Percentiles rank a stretch among this genome's conserved stretches.
phyloP scores from a whole-genome alignment of 2,888 invertebrate genomes.

The Crepidodera aurea region DNA sequence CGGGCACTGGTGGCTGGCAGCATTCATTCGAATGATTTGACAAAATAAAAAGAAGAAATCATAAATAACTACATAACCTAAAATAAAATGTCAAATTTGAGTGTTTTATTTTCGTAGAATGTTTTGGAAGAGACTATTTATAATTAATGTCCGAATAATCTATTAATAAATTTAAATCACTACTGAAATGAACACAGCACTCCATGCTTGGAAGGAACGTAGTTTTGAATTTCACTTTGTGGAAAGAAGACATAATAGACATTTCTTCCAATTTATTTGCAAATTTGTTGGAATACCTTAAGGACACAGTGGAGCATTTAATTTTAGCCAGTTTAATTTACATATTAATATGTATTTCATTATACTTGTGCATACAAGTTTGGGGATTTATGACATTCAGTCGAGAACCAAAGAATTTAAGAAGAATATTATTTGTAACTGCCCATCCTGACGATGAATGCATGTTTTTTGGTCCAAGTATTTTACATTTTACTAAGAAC shows the following conservation, averaged over 20 bases:
- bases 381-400: constrained; percentile 64
- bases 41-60: too few relatives aligned
- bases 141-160: constrained; percentile 22
- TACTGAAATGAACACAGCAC: constrained; percentile 55
- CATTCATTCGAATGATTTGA: too few relatives aligned
- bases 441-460: constrained; percentile 99
- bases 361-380: constrained; percentile 56
- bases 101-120: constrained; percentile 9
- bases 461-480: constrained; percentile 97
- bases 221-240: constrained; percentile 33
- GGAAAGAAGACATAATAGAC: constrained; percentile 38
- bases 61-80: constrained; percentile 17
- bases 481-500: constrained; percentile 72
- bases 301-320: constrained; percentile 66
- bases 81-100: constrained; percentile 11
- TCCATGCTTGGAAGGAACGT: constrained; percentile 48
- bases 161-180: constrained; percentile 44
- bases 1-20: too few relatives aligned
- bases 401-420: constrained; percentile 64
- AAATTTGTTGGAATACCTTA: constrained; percentile 57
- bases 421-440: constrained; percentile 79
- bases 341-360: constrained; percentile 65
- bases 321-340: constrained; percentile 63
- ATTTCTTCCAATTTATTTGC: constrained; percentile 30
- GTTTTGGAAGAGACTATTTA: constrained; percentile 18